phyloP scores from a whole-genome alignment of 1,140 invertebrate genomes.

The Tetragnatha versicolor region DNA sequence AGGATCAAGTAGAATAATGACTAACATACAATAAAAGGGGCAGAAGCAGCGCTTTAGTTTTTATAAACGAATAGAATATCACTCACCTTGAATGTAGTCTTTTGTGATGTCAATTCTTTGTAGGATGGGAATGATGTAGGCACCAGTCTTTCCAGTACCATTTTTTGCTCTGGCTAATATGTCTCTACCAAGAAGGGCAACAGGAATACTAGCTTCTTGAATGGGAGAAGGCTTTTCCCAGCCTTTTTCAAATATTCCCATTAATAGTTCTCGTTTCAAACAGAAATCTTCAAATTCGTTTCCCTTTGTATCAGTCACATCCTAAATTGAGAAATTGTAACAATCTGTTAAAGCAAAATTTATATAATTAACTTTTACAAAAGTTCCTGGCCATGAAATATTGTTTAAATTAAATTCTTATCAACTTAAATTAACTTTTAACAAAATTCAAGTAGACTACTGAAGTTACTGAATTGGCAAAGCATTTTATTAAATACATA shows the following conservation, averaged over 20 bases:
- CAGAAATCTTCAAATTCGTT: constrained; percentile 99
- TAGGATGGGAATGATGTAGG: constrained; percentile 97
- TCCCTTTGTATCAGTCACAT: constrained; percentile 98
- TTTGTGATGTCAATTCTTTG: constrained; percentile 91
- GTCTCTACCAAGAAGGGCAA: constrained; percentile 96
- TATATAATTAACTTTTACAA: no score
- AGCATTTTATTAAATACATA: no score
- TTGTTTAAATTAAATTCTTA: no score
- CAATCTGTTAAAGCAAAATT: no score
- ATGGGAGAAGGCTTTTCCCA: constrained; percentile 99
- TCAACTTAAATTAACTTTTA: no score
- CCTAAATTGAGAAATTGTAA: constrained; percentile 69
- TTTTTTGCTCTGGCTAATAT: constrained; percentile 98
- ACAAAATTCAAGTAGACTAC: no score
- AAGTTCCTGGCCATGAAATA: no score
- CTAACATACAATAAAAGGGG: no score
- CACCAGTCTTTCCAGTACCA: constrained; percentile 99
- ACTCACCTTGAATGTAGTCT: constrained; percentile 84
- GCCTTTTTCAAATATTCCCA: constrained; percentile 99
- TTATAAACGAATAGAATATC: background rate
- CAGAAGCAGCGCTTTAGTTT: no score
- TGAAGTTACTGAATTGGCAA: no score
- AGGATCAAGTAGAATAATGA: no score
- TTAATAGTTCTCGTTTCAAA: constrained; percentile 93
- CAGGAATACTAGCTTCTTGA: constrained; percentile 98